Evolutionary conservation across 2,113 vertebrate genomes (phyloP), one percentile per base, ranked within the genome.

Genomic region (Vidua chalybeata): DNA sequence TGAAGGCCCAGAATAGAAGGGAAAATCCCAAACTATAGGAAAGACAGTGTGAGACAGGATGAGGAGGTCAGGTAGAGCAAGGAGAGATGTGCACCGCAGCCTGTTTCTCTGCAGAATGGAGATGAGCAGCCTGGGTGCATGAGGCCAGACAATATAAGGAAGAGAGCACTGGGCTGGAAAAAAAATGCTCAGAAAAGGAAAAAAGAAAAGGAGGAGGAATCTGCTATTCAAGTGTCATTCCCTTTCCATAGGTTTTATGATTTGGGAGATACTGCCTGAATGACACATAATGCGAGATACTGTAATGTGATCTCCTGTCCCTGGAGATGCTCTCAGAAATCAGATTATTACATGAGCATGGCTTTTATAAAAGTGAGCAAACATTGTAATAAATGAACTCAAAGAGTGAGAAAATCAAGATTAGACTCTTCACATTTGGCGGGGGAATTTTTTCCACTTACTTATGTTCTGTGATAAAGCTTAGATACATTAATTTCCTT

Each of bases 321-420:
- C 93, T 27, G 15, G 85, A 92, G 87, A 86, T 56, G 61, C 12
- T 94, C 43, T 84, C n/a, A 26, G 90, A 94, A 87, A 94, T 86
- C 7, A 84, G 35, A 88, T 72, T 15, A 88, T 86, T 97, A 68
- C 64, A 67, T 67, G 72, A 66, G 62, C 35, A 52, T 17, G 16
- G 41, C 48, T 93, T 89, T 94, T 74, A 80, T 48, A 83, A 69
- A 96, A 95, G 59, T 55, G 61, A 94, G 64, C 72, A 93, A 94
- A 95, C 48, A 89, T 23, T 59, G 37, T 59, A 77, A 86, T 67
- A 96, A 92, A 89, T 59, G 63, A 93, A 88, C 30, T 20, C 83
- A 81, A 71, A 78, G 75, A 89, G 33, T 39, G 48, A 66, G 59
- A 43, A 93, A 81, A 72, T 77, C 59, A 80, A 86, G 82, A 93